Evolutionary conservation across 2,797 vertebrate species (phyloP).

Genomic region (Helicolenus hilgendorfi): DNA sequence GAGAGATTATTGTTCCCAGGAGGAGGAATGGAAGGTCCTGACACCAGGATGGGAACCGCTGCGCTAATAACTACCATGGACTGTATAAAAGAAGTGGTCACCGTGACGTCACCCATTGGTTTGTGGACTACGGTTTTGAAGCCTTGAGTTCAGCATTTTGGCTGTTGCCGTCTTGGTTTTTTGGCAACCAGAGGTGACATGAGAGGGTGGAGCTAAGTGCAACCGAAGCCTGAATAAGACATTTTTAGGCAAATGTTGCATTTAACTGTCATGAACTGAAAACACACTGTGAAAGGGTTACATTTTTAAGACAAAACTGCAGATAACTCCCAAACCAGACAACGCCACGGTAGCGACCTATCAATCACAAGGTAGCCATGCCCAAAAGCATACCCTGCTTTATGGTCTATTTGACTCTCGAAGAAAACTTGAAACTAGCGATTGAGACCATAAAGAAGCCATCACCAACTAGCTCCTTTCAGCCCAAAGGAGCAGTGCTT

Average conservation of each 20-base stretch:
- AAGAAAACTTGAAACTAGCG: neutral
- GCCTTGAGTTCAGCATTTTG: too few species aligned
- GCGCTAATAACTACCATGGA: neutral
- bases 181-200: too few species aligned
- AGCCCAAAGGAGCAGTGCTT: neutral
- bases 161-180: too few species aligned
- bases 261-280: too few species aligned
- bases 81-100: neutral
- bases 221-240: too few species aligned
- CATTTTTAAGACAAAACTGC: too few species aligned
- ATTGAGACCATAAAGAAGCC: neutral
- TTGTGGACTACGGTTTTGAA: neutral
- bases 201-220: too few species aligned
- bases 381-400: neutral
- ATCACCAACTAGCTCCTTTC: neutral
- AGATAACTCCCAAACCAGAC: too few species aligned
- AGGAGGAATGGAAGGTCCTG: neutral
- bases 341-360: too few species aligned
- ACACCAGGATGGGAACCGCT: neutral
- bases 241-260: too few species aligned
- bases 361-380: too few species aligned
- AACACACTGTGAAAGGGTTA: too few species aligned
- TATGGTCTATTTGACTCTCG: neutral
- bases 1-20: neutral
- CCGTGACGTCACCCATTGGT: neutral